Base-by-base conservation (phyloP, 2,113 vertebrate species). In the Prunella fulvescens region DNA sequence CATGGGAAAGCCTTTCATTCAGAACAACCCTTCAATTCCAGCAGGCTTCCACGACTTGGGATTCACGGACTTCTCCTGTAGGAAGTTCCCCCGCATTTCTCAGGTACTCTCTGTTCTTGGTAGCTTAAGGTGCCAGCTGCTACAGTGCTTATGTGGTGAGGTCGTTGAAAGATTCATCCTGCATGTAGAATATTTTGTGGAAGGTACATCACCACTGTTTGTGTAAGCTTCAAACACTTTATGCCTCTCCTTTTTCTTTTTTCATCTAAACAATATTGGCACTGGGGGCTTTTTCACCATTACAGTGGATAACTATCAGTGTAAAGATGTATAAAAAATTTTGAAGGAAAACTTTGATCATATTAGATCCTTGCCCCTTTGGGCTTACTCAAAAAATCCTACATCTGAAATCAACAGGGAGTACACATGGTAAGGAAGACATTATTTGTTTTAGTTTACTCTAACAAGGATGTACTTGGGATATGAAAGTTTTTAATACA, bases 1-100 rank as follows among this genome's bases (percentile, higher is more conserved):
- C 8, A 98, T 90, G 50, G 99, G 99, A 62, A 98, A 97, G 23
- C 99, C 99, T 85, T 99, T 99, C 97, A 99, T 99, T 97, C 99
- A 99, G 97, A 99, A 98, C 98, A 99, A 99, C 97, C 99, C 99
- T 92, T 99, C 99, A 8, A 99, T 99, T 97, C 99, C 99, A 4
- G 98, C 98, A 44, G 99, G 99, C 95, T 99, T 99, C 98, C 99
- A 99, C 0, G 99, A 99, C 95, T 97, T 99, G 93, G 99, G 99
- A 86, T 99, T 99, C 98, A 99, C 99, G 0, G 99, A 99, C 98
- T 99, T 99, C 98, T 99, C 99, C 96, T 99, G 99, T 95, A 98
- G 98, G 93, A 99, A 99, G 97, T 99, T 99, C 62, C 98, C 99
- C 45, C 98, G 98, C 86, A 99, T 99, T 92, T 99, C 99, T 89